Evolutionary conservation across 2,797 vertebrate species (phyloP).

Genomic region (Philypnodon macrostomus): DNA sequence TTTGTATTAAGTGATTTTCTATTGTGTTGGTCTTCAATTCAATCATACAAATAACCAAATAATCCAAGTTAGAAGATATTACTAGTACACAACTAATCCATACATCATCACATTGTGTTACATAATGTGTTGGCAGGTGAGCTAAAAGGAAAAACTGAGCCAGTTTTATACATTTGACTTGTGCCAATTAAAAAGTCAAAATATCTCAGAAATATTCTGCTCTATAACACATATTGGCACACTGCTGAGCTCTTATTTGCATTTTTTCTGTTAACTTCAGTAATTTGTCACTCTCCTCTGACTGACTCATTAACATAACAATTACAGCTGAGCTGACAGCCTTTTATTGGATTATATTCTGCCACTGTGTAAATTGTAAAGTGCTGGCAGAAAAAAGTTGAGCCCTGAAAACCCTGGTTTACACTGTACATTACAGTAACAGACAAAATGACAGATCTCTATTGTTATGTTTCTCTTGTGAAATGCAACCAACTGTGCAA

Average conservation of each 20-base stretch:
- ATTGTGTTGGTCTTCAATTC: no score
- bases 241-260: slow-evolving; percentile 5
- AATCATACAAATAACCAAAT: no score
- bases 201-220: background rate
- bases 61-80: no score
- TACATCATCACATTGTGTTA: no score
- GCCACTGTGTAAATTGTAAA: slow-evolving; percentile 15
- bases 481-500: no score
- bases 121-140: background rate
- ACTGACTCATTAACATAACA: slow-evolving; percentile 6
- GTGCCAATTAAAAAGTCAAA: background rate
- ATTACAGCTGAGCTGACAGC: slow-evolving; percentile 10
- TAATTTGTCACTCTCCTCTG: slow-evolving; percentile 4
- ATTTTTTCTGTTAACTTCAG: slow-evolving; percentile 1
- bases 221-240: background rate
- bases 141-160: background rate
- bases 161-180: background rate
- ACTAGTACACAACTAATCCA: no score
- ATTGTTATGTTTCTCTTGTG: background rate
- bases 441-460: background rate
- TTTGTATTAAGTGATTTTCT: no score
- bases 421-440: no score
- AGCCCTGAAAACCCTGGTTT: background rate
- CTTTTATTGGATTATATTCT: slow-evolving; percentile 16
- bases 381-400: background rate